Evolutionary conservation across 2,797 vertebrate genomes (phyloP).

Genomic region (Parambassis ranga): DNA sequence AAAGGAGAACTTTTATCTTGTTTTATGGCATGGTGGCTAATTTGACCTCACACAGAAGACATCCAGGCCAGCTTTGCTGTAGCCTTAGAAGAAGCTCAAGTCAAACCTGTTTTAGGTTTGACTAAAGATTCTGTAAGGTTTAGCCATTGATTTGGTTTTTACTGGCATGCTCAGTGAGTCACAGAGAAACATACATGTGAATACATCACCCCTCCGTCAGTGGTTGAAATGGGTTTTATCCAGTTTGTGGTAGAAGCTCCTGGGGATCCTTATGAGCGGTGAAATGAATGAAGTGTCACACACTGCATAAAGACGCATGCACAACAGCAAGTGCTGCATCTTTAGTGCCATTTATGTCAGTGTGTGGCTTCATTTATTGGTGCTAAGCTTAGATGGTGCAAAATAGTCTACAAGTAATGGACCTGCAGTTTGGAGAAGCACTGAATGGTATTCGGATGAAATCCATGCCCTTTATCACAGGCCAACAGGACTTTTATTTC

Average conservation of each 20-base stretch:
- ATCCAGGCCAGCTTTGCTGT: too few relatives aligned
- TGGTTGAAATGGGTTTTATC: constrained; percentile 67
- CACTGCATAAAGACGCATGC: constrained; percentile 43
- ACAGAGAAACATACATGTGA: constrained; percentile 28
- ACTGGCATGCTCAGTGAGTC: constrained; percentile 27
- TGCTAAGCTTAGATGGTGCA: constrained; percentile 16
- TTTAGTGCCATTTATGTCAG: constrained; percentile 36
- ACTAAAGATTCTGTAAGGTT: background rate
- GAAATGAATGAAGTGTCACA: background rate
- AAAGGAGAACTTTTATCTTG: background rate
- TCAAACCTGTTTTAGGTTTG: background rate
- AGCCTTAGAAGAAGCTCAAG: too few relatives aligned
- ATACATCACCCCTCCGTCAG: constrained; percentile 5
- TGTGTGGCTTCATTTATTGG: constrained; percentile 32
- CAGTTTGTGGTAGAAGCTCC: constrained; percentile 20
- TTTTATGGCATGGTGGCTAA: background rate
- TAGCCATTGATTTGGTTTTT: background rate
- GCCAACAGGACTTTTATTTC: background rate
- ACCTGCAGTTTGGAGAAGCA: constrained; percentile 18
- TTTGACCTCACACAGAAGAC: background rate
- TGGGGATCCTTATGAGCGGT: background rate
- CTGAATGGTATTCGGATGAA: constrained; percentile 19
- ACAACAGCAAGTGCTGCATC: constrained; percentile 16
- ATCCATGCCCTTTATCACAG: background rate
- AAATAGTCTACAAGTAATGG: background rate